Percentiles rank a stretch among this genome's conserved stretches.
These are phyloP conservation scores for Erpobdella octoculata DNA, from an alignment of 2,888 invertebrate genomes.

Conservation along the genomic window DNA sequence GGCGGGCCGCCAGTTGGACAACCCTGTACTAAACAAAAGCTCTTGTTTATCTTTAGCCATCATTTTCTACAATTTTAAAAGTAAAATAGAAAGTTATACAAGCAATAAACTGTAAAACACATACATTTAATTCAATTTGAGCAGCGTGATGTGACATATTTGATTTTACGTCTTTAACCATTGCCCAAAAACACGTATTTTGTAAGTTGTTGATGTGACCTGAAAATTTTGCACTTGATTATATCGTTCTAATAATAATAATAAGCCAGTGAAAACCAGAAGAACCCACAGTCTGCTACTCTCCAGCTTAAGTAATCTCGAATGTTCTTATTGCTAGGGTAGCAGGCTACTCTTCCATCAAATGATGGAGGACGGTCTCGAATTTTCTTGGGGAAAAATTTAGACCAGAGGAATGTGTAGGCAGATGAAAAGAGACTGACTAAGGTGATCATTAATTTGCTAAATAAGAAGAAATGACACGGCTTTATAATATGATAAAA, in stretches of 20 bases:
- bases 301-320: constrained; percentile 53
- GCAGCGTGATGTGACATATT: constrained; percentile 71
- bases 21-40: too few species aligned
- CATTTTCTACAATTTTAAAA: too few species aligned
- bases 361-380: constrained; percentile 83
- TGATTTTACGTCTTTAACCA: constrained; percentile 70
- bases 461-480: constrained; percentile 37
- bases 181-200: constrained; percentile 88
- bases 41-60: too few species aligned
- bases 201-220: constrained; percentile 92
- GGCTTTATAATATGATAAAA: too few species aligned
- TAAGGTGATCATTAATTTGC: constrained; percentile 76
- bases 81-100: too few species aligned
- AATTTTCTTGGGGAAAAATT: constrained; percentile 64
- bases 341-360: constrained; percentile 78
- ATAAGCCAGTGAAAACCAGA: too few species aligned
- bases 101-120: too few species aligned
- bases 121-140: constrained; percentile 63
- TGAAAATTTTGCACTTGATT: constrained; percentile 37
- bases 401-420: constrained; percentile 77
- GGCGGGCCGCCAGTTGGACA: too few species aligned
- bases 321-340: constrained; percentile 77
- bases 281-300: constrained; percentile 50
- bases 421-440: constrained; percentile 80
- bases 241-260: neutral